Evolutionary conservation across 2,797 vertebrate genomes (phyloP).

Genomic region (Scolopax rusticola): DNA sequence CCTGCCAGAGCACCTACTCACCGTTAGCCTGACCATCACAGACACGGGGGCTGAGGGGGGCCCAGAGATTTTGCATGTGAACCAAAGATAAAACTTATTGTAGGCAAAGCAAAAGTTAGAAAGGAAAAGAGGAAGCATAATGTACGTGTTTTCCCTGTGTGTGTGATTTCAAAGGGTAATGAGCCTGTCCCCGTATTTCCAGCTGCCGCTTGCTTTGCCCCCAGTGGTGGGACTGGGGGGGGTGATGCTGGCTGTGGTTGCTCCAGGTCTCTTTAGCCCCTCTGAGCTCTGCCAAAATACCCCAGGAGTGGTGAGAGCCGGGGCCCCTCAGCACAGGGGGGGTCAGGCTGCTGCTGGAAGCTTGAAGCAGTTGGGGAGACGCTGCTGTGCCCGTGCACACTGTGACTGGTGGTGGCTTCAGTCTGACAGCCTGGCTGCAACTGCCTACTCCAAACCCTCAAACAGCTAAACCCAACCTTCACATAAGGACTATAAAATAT

Average conservation of each 20-base stretch:
- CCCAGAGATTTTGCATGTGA: not conserved
- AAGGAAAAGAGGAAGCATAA: not conserved
- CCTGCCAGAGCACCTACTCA: accelerated
- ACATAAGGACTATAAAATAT: not conserved
- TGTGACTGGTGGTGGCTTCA: not conserved
- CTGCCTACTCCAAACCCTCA: not conserved
- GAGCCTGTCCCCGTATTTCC: not conserved
- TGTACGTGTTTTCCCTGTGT: not conserved
- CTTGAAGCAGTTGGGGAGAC: not conserved
- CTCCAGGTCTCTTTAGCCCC: not conserved
- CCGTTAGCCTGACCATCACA: accelerated
- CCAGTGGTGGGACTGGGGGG: accelerated
- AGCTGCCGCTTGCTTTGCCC: not conserved
- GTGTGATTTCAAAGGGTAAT: not conserved
- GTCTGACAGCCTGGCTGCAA: not conserved
- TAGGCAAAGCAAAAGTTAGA: not conserved
- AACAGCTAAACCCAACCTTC: not conserved
- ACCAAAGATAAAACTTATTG: not conserved
- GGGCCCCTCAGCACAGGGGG: not conserved
- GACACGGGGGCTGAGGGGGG: accelerated
- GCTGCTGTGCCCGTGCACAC: not conserved
- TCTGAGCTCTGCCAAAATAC: not conserved
- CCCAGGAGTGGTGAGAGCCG: not conserved
- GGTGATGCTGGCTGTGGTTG: not conserved
- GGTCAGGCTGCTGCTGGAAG: not conserved